A percentile compares a stretch with the other conserved stretches of the same genome.
Evolutionary conservation across 2,888 invertebrate genomes (phyloP).

Genomic region (Sinohyriopsis cumingii): DNA sequence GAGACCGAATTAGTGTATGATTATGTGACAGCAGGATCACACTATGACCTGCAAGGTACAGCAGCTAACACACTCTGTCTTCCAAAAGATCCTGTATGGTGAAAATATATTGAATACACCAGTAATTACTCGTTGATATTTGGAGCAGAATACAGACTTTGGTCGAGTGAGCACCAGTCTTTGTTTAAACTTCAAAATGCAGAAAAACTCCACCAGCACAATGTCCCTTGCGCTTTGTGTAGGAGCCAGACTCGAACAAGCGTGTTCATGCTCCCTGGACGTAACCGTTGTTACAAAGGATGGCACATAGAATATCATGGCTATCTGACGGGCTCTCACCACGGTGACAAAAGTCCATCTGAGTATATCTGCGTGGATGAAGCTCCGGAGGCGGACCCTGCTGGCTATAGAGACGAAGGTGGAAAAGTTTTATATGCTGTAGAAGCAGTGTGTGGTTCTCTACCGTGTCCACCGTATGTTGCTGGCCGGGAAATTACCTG

Average conservation of each 20-base stretch:
- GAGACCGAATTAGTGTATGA: conserved; percentile 7
- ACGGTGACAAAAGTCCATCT: conserved; percentile 3
- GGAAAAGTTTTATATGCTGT: conserved; percentile 30
- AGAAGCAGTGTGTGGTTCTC: conserved; percentile 29
- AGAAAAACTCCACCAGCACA: conserved; percentile 9
- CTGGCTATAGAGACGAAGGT: conserved; percentile 22
- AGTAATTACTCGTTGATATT: neutral
- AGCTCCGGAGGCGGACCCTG: conserved; percentile 28
- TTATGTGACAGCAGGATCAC: conserved; percentile 9
- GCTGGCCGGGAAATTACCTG: conserved; percentile 27
- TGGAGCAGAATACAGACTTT: conserved; percentile 4
- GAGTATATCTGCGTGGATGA: conserved; percentile 35
- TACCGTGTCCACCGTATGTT: conserved; percentile 36
- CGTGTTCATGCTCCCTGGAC: conserved; percentile 34
- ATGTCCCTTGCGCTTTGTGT: conserved; percentile 43
- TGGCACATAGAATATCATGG: conserved; percentile 39
- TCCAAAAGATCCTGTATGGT: conserved; percentile 19
- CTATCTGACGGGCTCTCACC: conserved; percentile 24
- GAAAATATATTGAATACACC: neutral
- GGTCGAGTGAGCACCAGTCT: conserved; percentile 19
- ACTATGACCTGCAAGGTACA: conserved; percentile 4
- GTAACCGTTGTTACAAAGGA: conserved; percentile 24
- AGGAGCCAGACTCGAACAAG: conserved; percentile 9
- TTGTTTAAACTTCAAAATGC: neutral
- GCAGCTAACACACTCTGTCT: conserved; percentile 25